Percentiles rank a stretch among this genome's conserved stretches.
Conservation (phyloP, 2,888 invertebrate genomes). For the Noctua janthe region DNA sequence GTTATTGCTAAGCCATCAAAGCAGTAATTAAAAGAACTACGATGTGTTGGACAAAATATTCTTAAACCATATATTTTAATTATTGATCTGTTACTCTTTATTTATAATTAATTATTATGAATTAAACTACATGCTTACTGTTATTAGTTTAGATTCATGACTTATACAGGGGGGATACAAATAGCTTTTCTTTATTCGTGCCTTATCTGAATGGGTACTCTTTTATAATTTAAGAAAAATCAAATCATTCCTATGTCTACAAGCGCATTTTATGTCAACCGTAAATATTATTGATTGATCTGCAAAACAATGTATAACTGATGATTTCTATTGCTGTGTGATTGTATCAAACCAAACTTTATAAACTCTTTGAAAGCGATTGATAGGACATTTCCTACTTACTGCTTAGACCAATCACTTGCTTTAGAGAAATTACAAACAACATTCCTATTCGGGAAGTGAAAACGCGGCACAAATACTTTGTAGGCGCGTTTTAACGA, state of each 20-base stretch:
- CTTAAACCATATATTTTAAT: slow-evolving; percentile 3
- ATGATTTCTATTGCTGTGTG: slow-evolving; percentile 14
- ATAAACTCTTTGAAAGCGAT: slow-evolving; percentile 27
- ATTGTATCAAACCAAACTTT: slow-evolving; percentile 31
- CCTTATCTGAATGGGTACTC: slow-evolving; percentile 57
- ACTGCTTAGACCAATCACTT: slow-evolving; percentile 22
- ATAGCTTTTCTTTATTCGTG: slow-evolving; percentile 56
- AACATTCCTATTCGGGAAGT: slow-evolving; percentile 63
- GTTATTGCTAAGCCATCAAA: slow-evolving; percentile 24
- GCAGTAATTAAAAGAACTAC: slow-evolving; percentile 1
- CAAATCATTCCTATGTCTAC: slow-evolving; percentile 62
- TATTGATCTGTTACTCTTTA: slow-evolving; percentile 42
- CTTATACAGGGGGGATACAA: slow-evolving; percentile 2
- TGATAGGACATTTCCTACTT: slow-evolving; percentile 28
- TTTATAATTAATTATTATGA: slow-evolving; percentile 11
- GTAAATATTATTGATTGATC: slow-evolving; percentile 17
- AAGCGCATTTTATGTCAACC: slow-evolving; percentile 34
- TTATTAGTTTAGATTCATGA: slow-evolving; percentile 13
- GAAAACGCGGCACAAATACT: slow-evolving; percentile 21
- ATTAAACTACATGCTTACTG: slow-evolving; percentile 18
- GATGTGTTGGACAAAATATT: slow-evolving; percentile 38
- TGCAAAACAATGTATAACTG: slow-evolving; percentile 8
- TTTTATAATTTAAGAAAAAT: slow-evolving; percentile 52
- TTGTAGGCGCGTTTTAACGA: slow-evolving; percentile 6
- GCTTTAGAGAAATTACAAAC: slow-evolving; percentile 47